phyloP scores from a whole-genome alignment of 2,888 invertebrate species.

The Lasioglossum zephyrum region DNA sequence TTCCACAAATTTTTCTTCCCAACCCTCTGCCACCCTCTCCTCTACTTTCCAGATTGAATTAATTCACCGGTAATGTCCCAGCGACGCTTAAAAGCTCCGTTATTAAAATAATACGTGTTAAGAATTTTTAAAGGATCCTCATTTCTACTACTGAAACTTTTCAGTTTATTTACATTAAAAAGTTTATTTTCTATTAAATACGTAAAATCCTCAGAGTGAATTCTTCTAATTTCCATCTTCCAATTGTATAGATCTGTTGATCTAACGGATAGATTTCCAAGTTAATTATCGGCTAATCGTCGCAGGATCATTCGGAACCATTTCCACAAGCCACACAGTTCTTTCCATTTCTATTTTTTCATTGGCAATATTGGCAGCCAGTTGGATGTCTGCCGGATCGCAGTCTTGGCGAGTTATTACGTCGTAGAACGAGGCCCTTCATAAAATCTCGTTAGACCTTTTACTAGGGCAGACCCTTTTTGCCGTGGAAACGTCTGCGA shows the following conservation, averaged over 20 bases:
- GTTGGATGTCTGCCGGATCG: constrained; percentile 58
- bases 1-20: background rate
- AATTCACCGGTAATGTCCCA: constrained; percentile 15
- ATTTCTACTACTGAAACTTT: background rate
- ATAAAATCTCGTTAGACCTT: constrained; percentile 49
- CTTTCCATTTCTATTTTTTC: background rate
- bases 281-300: background rate
- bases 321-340: background rate
- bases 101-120: constrained; percentile 31
- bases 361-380: constrained; percentile 49
- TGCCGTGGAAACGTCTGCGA: constrained; percentile 34
- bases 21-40: too few species aligned
- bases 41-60: constrained; percentile 18
- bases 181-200: too few species aligned
- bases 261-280: too few species aligned
- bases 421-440: constrained; percentile 53
- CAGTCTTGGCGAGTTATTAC: constrained; percentile 62
- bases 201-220: too few species aligned
- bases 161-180: background rate
- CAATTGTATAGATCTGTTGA: background rate
- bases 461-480: constrained; percentile 23
- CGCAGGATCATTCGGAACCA: background rate
- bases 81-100: constrained; percentile 23
- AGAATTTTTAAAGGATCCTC: constrained; percentile 1
- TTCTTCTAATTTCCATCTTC: background rate